Evolutionary conservation across 2,888 invertebrate species (phyloP).

Genomic region (Drosophila fulvimacula): DNA sequence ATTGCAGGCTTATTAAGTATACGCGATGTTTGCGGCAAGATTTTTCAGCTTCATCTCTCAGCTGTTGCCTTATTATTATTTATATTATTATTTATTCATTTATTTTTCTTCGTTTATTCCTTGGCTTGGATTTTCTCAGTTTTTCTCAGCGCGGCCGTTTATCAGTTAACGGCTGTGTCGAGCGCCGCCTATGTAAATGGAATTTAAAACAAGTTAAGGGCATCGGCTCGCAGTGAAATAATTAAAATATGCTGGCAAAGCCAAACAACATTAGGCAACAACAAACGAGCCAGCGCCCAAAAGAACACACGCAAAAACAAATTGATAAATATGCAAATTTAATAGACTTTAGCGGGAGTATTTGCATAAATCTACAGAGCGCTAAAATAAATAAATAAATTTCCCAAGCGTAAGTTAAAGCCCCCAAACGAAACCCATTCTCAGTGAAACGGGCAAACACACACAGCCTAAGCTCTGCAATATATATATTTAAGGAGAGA

Average conservation of each 20-base stretch:
- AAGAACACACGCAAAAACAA: conserved; percentile 65
- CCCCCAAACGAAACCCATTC: background rate
- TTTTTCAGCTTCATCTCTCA: conserved; percentile 17
- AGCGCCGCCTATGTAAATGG: conserved; percentile 62
- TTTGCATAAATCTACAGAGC: conserved; percentile 73
- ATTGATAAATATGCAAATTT: conserved; percentile 79
- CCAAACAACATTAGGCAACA: conserved; percentile 56
- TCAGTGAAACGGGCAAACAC: background rate
- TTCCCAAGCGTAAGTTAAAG: conserved; percentile 23
- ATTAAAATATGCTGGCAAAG: conserved; percentile 72
- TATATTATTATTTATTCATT: conserved; percentile 7
- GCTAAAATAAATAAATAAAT: conserved; percentile 41
- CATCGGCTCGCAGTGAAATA: conserved; percentile 56
- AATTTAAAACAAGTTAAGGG: conserved; percentile 61
- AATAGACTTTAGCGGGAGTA: conserved; percentile 63
- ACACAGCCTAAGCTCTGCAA: background rate
- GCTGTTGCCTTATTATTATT: conserved; percentile 9
- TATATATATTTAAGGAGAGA: background rate
- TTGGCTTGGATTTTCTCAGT: background rate
- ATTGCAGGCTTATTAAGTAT: conserved; percentile 77
- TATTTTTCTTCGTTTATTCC: background rate
- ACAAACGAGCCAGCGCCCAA: conserved; percentile 29
- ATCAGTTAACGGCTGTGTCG: background rate
- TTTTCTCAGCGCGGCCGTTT: conserved; percentile 2
- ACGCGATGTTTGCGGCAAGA: conserved; percentile 42